Base-by-base conservation (phyloP, 2,113 vertebrate genomes). In the Apaloderma vittatum region DNA sequence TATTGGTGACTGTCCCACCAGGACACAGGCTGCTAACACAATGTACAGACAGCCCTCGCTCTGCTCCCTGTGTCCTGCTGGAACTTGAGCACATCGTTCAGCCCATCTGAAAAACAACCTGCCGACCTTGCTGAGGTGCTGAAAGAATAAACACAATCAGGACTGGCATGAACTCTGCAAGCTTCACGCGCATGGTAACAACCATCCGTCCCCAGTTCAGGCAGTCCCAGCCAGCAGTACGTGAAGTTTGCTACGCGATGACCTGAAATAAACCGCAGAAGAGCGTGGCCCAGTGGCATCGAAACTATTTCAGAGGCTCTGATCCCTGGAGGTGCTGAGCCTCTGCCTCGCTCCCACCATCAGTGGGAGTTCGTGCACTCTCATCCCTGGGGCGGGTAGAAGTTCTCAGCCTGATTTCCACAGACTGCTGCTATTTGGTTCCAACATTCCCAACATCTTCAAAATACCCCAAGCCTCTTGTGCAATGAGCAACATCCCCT, bases 381-480 rank as follows among this genome's bases (percentile, higher is more conserved):
- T 0, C 70, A 34, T 96, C 83, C 94, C 80, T 1, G 0, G 54
- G 63, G 79, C 51, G 66, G 74, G 65, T 15, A 57, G 73, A 86
- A 84, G 81, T 75, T 92, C 90, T 96, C 90, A 89, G 94, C 84
- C 91, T 73, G 90, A 94, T 97, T 97, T 97, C 94, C 93, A 96
- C 93, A 96, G 94, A 86, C 72, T 63, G 75, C 74, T 73, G 89
- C 67, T 92, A 45, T 79, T 96, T 79, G 36, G 76, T 95, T 97
- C 93, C 89, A 87, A 91, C 89, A 92, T 97, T 97, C 93, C 73
- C 95, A 95, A 70, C 88, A 94, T 95, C 97, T 92, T 93, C 90
- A 97, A 96, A 97, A 97, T 96, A 96, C 92, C 91, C 97, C 67
- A 92, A 94, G 85, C 91, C 82, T 94, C 91, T 97, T 97, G 94